Percentiles rank a stretch among this genome's conserved stretches.
phyloP scores from a whole-genome alignment of 2,797 vertebrate species.

The Phataginus tricuspis region DNA sequence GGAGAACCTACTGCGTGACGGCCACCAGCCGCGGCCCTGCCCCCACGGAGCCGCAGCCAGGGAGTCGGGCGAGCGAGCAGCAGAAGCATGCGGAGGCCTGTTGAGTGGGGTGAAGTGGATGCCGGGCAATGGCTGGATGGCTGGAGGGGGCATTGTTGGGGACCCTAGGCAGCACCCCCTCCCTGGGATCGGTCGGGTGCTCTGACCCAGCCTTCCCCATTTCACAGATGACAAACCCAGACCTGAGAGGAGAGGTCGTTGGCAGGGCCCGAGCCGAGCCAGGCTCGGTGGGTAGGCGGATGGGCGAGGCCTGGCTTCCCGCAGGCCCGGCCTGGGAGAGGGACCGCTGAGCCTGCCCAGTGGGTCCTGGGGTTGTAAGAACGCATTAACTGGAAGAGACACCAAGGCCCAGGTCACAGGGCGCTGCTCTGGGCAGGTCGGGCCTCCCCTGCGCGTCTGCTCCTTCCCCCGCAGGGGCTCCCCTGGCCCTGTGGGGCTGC shows the following conservation, averaged over 20 bases:
- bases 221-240: neutral
- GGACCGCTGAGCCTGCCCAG: neutral
- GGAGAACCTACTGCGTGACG: neutral
- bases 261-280: neutral
- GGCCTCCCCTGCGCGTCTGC: neutral
- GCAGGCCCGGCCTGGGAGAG: neutral
- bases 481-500: too few species aligned
- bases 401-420: accelerated
- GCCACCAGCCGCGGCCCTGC: neutral
- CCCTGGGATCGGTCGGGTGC: neutral
- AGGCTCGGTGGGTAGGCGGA: neutral
- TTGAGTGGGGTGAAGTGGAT: neutral
- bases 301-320: neutral
- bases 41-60: neutral
- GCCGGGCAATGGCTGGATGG: neutral
- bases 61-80: neutral
- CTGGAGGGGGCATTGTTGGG: neutral
- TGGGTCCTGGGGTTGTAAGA: accelerated
- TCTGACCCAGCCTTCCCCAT: neutral
- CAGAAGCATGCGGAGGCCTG: neutral
- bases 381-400: neutral
- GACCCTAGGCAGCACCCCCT: neutral
- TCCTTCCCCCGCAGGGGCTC: neutral
- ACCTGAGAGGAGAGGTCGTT: neutral
- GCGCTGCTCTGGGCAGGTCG: neutral